phyloP scores from a whole-genome alignment of 37 sponge, comb jelly and placozoan species.

The Beroe ovata region DNA sequence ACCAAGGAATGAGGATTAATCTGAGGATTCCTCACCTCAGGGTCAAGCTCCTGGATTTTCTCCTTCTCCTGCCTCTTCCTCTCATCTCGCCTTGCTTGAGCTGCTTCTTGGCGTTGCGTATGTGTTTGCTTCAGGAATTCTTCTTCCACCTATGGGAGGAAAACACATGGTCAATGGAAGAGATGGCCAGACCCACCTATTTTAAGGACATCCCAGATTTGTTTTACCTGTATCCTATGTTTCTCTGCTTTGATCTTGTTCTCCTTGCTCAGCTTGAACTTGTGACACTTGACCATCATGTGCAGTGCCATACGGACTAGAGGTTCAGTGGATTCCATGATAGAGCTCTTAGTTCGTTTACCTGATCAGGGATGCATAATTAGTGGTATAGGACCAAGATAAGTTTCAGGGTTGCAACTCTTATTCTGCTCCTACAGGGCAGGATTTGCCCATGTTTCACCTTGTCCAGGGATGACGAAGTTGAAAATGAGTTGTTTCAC shows the following conservation, averaged over 20 bases:
- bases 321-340: slow-evolving; percentile 38
- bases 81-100: not conserved
- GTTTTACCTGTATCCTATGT: slow-evolving; percentile 17
- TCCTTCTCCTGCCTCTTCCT: slow-evolving; percentile 43
- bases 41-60: slow-evolving; percentile 38
- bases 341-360: slow-evolving; percentile 36
- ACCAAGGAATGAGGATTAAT: too few relatives aligned
- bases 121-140: slow-evolving; percentile 31
- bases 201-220: too few relatives aligned
- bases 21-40: slow-evolving; percentile 17
- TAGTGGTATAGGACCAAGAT: too few relatives aligned
- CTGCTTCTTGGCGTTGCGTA: slow-evolving; percentile 23
- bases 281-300: slow-evolving; percentile 37
- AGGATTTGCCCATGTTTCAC: too few relatives aligned
- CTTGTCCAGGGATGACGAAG: slow-evolving; percentile 63
- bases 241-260: slow-evolving; percentile 36
- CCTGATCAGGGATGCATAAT: not conserved
- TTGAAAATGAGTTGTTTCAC: slow-evolving; percentile 48
- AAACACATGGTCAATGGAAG: too few relatives aligned
- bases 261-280: slow-evolving; percentile 40
- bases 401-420: too few relatives aligned
- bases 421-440: too few relatives aligned
- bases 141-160: not conserved
- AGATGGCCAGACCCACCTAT: too few relatives aligned
- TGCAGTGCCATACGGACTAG: slow-evolving; percentile 26